Evolutionary conservation across 2,888 invertebrate species (phyloP), one percentile per base, ranked within the genome.

Genomic region (Yponomeuta plumbellus): DNA sequence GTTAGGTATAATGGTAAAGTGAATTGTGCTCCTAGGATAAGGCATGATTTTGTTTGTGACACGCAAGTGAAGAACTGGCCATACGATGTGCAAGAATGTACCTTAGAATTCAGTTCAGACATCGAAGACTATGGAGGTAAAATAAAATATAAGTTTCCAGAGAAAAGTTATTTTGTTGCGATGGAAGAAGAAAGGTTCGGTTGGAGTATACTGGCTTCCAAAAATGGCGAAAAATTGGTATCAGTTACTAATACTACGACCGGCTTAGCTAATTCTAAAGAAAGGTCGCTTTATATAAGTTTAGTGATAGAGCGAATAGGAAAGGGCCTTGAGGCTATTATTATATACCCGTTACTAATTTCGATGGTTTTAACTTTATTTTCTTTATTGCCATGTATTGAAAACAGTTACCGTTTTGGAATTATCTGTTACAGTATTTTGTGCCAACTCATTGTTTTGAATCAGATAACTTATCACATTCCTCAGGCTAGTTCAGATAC

Each of bases 391-490:
- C 17, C 17, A 3, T 3, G 4, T 17, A 52, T 52, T 52, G 44
- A 52, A 52, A 52, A 52, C 17, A 3, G 13, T 52, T 3, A 52
- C 44, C 44, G 44, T 52, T 52, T 52, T 52, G 17, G 17, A 13
- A 5, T 52, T 52, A 52, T 52, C 17, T 59, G 23, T 8, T 59
- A 11, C n/a, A 22, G 23, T 20, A 59, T 22, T 20, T 23, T 59
- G 13, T 59, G 59, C 59, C 59, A 59, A 59, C n/a, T 22, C 4
- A 21, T 5, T 59, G 3, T 22, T 59, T 59, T 22, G 23, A 34
- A 11, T 66, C 17, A 34, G 13, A 17, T 52, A 52, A 52, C 17
- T 52, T 62, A 62, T n/a, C 13, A 65, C 61, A 64, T 69, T 64
- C 67, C 68, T 64, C 67, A 66, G 17, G 17, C 17, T 17, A 52